Base-by-base conservation (phyloP, 2,888 invertebrate genomes). In the Ecdyonurus torrentis region DNA sequence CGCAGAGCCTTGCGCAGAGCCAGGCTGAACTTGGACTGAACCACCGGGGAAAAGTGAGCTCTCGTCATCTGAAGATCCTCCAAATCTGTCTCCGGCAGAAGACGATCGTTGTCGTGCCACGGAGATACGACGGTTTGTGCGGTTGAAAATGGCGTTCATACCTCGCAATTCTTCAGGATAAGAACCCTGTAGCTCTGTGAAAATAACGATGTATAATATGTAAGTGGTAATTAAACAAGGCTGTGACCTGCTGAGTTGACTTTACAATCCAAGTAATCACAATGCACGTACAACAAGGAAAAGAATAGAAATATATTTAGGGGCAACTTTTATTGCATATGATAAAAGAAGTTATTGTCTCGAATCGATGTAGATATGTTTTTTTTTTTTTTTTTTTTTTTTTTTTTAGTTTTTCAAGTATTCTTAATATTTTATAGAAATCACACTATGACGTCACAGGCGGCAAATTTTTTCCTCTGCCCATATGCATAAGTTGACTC, bases 121-220 rank as follows among this genome's bases (percentile, higher is more conserved):
- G 15, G 55, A 55, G 15, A 59, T 58, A 24, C 67, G 64, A 58
- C 62, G 61, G 7, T 62, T 52, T 1, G 67, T 64, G 7, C 66
- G 61, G 10, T 63, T 63, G n/a, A 67, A 60, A 19, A 67, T 64
- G 10, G 65, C 64, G 52, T 66, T 63, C 24, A 67, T 65, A 2
- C 67, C 67, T 37, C 66, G 66, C 58, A 64, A 20, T 7, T 67
- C 66, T 10, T 67, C 65, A 23, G 67, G 67, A 58, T 61, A 63
- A 1, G 59, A 25, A 5, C 64, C 65, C 24, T 64, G 66, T 24
- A 66, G 60, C 19, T 67, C 67, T 66, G 63, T 58, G n/a, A n/a
- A n/a, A n/a, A n/a, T n/a, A n/a, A n/a, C n/a, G 18, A 2, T n/a
- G n/a, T n/a, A 15, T 19, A 1, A 10, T 59, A 23, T 60, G 50